Conservation (phyloP, 2,888 invertebrate genomes). For the Platynereis dumerilii region DNA sequence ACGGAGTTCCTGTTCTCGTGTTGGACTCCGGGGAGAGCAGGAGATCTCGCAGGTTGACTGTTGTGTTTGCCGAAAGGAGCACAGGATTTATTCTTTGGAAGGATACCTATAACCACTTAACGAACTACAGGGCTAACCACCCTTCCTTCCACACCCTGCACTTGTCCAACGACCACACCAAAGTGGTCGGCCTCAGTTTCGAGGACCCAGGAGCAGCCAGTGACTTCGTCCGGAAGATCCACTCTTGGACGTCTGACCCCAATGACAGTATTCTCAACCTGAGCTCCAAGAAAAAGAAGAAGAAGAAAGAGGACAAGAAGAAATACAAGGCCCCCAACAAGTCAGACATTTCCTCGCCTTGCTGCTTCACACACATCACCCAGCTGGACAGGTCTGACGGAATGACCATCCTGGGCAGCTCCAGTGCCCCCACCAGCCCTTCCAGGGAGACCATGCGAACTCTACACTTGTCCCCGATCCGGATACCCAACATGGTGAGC, state of each 20-base stretch:
- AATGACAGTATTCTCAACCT: slow-evolving; percentile 78
- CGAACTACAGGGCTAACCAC: slow-evolving; percentile 74
- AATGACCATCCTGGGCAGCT: slow-evolving; percentile 18
- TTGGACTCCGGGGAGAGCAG: slow-evolving; percentile 79
- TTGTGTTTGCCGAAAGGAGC: slow-evolving; percentile 78
- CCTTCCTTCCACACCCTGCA: slow-evolving; percentile 80
- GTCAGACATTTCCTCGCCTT: slow-evolving; percentile 82
- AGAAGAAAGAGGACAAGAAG: slow-evolving; percentile 62
- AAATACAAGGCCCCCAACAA: slow-evolving; percentile 73
- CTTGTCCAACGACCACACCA: slow-evolving; percentile 77
- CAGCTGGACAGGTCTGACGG: slow-evolving; percentile 69
- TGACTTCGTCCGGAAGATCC: slow-evolving; percentile 68
- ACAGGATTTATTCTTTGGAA: slow-evolving; percentile 83
- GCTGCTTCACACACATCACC: slow-evolving; percentile 84
- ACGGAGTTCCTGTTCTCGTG: slow-evolving; percentile 80
- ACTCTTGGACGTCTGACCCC: slow-evolving; percentile 76
- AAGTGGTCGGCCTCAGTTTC: slow-evolving; percentile 80
- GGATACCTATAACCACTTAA: slow-evolving; percentile 80
- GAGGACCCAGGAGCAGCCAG: slow-evolving; percentile 77
- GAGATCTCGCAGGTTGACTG: slow-evolving; percentile 66
- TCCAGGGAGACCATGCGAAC: slow-evolving; percentile 15
- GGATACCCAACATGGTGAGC: slow-evolving; percentile 13
- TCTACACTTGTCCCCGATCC: slow-evolving; percentile 15
- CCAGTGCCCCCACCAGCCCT: neutral
- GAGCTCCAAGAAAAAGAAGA: slow-evolving; percentile 60